Evolutionary conservation across 2,797 vertebrate genomes (phyloP), one percentile per base, ranked within the genome.

Genomic region (Dryobates pubescens): DNA sequence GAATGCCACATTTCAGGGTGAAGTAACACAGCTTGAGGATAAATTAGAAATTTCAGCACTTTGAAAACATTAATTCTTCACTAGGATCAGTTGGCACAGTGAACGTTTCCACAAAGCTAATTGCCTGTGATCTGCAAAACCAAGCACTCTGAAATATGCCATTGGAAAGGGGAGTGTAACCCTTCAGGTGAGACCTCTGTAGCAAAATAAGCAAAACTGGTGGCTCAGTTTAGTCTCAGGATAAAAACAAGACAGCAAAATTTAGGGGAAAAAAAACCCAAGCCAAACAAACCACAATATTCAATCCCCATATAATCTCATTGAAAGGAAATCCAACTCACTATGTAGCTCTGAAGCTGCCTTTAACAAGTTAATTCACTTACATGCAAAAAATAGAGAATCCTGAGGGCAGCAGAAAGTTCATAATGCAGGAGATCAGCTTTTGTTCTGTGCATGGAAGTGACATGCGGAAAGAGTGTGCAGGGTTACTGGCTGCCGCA

Each of bases 351-450:
- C 58, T 68, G 36, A 77, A 82, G 59, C 23, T 43, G 26, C 13
- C 41, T 86, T 70, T 79, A 82, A 49, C 30, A 73, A 84, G 41
- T 57, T 38, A 72, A 72, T 76, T 82, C 81, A 63, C 29, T 65
- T 74, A 30, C 4, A 30, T 10, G 13, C 54, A 92, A 53, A 76
- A 88, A 23, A 64, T 3, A 68, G 32, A 41, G 56, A 80, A 47
- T 62, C 15, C 78, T 9, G 3, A 45, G 47, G 65, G 69, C 75
- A 84, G 17, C n/a, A 34, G 8, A 12, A 70, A 59, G 75, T 32
- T 75, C 23, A 4, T 27, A 47, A 32, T 5, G 80, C 54, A 71
- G 72, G 79, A 79, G 41, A 36, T 7, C 30, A 62, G 49, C 20
- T 91, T 59, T 64, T 49, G 30, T 38, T 73, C 11, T 58, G 6